These are phyloP conservation scores for Phyllotreta striolata DNA, from an alignment of 2,888 invertebrate genomes.

Conservation along the genomic window DNA sequence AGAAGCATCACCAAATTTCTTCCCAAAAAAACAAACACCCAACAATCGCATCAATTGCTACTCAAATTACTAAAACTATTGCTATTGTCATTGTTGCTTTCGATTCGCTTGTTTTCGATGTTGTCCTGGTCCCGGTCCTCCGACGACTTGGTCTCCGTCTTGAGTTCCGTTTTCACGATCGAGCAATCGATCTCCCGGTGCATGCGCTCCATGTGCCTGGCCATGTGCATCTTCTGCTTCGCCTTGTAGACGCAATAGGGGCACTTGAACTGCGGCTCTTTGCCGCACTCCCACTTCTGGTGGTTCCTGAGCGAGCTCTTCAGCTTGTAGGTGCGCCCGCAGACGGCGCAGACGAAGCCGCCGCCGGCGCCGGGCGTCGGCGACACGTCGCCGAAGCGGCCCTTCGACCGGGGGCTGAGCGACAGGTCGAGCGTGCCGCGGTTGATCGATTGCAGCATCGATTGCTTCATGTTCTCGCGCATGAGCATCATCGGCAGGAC, in stretches of 20 bases:
- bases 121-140: slow-evolving; percentile 29
- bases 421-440: slow-evolving; percentile 44
- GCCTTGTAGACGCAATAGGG: slow-evolving; percentile 84
- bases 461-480: slow-evolving; percentile 64
- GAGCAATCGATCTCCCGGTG: slow-evolving; percentile 66
- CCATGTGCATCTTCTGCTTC: slow-evolving; percentile 86
- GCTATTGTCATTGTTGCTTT: slow-evolving; percentile 29
- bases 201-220: slow-evolving; percentile 84
- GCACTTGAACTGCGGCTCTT: slow-evolving; percentile 84
- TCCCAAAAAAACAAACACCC: too few species aligned
- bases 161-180: slow-evolving; percentile 55
- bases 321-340: slow-evolving; percentile 85
- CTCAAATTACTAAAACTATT: slow-evolving; percentile 24
- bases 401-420: slow-evolving; percentile 40
- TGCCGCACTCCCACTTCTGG: slow-evolving; percentile 87
- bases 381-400: slow-evolving; percentile 38
- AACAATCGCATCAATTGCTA: slow-evolving; percentile 8
- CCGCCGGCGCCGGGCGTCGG: slow-evolving; percentile 51
- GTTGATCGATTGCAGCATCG: slow-evolving; percentile 55
- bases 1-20: too few species aligned
- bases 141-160: slow-evolving; percentile 42
- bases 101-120: slow-evolving; percentile 30
- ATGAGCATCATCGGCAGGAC: slow-evolving; percentile 74
- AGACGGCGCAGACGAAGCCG: slow-evolving; percentile 80
- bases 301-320: slow-evolving; percentile 85